Percentiles rank a stretch among this genome's conserved stretches.
These are phyloP conservation scores for Balanococcus diminutus DNA, from an alignment of 2,888 invertebrate genomes.

Conservation along the genomic window DNA sequence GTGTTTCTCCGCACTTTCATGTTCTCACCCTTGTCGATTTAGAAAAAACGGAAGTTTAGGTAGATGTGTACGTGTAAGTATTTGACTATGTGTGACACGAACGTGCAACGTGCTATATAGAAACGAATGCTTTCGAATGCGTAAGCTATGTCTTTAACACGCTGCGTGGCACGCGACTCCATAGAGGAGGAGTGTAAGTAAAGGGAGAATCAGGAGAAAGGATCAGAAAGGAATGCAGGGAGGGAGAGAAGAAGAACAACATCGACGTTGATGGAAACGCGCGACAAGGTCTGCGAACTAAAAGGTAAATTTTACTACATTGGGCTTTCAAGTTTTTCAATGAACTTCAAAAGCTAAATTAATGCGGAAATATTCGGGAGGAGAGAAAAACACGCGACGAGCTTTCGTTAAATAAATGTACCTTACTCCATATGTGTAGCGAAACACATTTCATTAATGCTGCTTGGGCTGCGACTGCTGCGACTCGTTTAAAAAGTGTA, in stretches of 20 bases:
- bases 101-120: neutral
- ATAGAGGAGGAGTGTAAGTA: neutral
- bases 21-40: no score
- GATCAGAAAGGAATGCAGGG: neutral
- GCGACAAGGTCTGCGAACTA: neutral
- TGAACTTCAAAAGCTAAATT: constrained; percentile 32
- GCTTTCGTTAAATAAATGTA: constrained; percentile 2
- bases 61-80: no score
- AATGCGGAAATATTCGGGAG: neutral
- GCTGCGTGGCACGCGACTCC: no score
- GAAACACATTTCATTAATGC: constrained; percentile 14
- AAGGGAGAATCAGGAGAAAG: neutral
- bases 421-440: neutral
- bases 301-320: constrained; percentile 16
- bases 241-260: neutral
- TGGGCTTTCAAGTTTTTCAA: neutral
- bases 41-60: no score
- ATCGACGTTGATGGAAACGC: constrained; percentile 17
- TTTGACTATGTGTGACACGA: neutral
- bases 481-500: neutral
- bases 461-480: neutral
- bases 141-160: no score
- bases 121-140: no score
- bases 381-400: neutral
- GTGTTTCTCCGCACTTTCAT: no score